Percentiles rank a stretch among this genome's conserved stretches.
Evolutionary conservation across 1,140 invertebrate genomes (phyloP).

Genomic region (Odontomachus brunneus): DNA sequence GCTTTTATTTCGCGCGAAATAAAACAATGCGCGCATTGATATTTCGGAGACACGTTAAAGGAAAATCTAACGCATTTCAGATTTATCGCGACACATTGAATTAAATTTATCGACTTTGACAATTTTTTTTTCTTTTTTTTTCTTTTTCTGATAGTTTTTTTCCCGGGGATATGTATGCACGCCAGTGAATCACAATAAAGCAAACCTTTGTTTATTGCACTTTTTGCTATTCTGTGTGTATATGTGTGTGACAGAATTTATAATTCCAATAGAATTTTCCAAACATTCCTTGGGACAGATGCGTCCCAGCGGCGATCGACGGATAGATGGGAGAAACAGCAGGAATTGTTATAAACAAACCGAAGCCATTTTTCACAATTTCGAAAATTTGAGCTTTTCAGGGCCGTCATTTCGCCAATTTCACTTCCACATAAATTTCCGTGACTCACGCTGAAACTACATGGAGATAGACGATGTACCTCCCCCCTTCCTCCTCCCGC

Average conservation of each 20-base stretch:
- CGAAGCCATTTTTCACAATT: constrained; percentile 46
- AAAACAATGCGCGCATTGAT: neutral
- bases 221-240: too few species aligned
- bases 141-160: too few species aligned
- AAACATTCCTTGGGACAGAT: constrained; percentile 44
- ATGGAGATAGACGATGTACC: constrained; percentile 31
- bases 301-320: neutral
- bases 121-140: neutral
- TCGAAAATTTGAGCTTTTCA: constrained; percentile 40
- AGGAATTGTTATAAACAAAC: constrained; percentile 43
- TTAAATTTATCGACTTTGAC: constrained; percentile 32
- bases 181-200: constrained; percentile 18
- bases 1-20: constrained; percentile 14
- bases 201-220: constrained; percentile 29
- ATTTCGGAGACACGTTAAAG: too few species aligned
- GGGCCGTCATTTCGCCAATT: constrained; percentile 28
- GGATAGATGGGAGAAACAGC: constrained; percentile 41
- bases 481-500: too few species aligned
- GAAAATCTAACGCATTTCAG: neutral
- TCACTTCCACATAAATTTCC: constrained; percentile 14
- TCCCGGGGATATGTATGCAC: neutral
- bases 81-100: constrained; percentile 10
- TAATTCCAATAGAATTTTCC: constrained; percentile 43
- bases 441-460: constrained; percentile 13
- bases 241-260: constrained; percentile 35